Evolutionary conservation across 2,888 invertebrate species (phyloP), one percentile per base, ranked within the genome.

Genomic region (Hetaerina titia): DNA sequence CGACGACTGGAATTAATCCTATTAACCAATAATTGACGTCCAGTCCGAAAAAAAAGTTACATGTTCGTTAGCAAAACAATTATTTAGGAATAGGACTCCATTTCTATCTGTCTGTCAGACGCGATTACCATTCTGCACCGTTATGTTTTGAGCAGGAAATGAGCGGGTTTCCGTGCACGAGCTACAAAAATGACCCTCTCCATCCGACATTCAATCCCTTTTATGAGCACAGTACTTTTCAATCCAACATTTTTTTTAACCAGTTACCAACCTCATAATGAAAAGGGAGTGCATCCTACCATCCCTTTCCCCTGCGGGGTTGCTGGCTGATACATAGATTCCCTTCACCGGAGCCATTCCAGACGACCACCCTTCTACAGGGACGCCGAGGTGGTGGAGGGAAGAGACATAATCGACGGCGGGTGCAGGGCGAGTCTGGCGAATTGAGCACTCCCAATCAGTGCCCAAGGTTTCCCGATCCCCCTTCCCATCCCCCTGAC

Each of bases 401-500:
- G 74, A 74, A 19, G 74, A 74, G 74, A 74, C 25, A 19, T 74
- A 25, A 74, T 74, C 74, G 81, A 22, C 81, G 31, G 19, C n/a
- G 69, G 22, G 69, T 19, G 22, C 5, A 45, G 81, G 13, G 31
- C n/a, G n/a, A 11, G n/a, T 56, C 19, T 19, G 89, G 56, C 57
- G 89, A 56, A 88, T 88, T 57, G 89, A 89, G n/a, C 56, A 57
- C 89, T 22, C 58, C 89, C 89, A 89, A 89, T 89, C 89, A 89
- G 89, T 57, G 58, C 22, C n/a, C 58, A 58, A 57, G 56, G 89
- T 13, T 56, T 57, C 22, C 89, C 57, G 2, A 8, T 13, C 11
- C 45, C 17, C 56, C 22, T 57, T 19, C 56, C 45, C 45, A 45
- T 45, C 45, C 45, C 45, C 45, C 45, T 45, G 45, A 4, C n/a